Conservation (phyloP, 2,113 vertebrate genomes). For the Pedionomus torquatus region DNA sequence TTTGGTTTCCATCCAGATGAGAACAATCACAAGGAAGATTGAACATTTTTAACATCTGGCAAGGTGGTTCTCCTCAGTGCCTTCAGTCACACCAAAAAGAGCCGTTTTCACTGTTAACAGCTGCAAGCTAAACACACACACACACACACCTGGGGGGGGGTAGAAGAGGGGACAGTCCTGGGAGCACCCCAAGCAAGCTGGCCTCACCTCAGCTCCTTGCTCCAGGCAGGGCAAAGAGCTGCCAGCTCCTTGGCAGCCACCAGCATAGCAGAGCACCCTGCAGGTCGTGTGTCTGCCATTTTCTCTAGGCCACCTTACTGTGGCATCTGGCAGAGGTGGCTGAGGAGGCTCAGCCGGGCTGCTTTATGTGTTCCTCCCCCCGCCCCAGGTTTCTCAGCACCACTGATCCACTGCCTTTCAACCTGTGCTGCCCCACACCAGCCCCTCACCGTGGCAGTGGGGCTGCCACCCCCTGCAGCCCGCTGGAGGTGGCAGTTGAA, state of each 20-base stretch:
- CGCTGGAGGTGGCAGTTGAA: slow-evolving; percentile 94
- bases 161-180: background rate
- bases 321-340: background rate
- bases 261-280: background rate
- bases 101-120: fast-evolving
- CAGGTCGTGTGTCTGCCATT: background rate
- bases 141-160: fast-evolving
- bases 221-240: background rate
- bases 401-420: background rate
- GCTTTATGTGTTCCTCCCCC: fast-evolving
- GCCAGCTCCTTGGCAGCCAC: background rate
- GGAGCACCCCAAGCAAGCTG: background rate
- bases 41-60: background rate
- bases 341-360: background rate
- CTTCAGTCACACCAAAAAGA: background rate
- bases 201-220: background rate
- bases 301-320: background rate
- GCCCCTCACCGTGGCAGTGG: slow-evolving; percentile 78
- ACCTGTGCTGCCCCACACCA: fast-evolving
- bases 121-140: background rate
- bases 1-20: background rate
- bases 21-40: background rate
- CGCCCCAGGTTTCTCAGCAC: background rate
- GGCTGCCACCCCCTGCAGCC: slow-evolving; percentile 74
- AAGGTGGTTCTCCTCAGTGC: background rate